A percentile compares a stretch with the other conserved stretches of the same genome.
These are phyloP conservation scores for Chauna torquata DNA, from an alignment of 2,113 vertebrate genomes.

Conservation along the genomic window DNA sequence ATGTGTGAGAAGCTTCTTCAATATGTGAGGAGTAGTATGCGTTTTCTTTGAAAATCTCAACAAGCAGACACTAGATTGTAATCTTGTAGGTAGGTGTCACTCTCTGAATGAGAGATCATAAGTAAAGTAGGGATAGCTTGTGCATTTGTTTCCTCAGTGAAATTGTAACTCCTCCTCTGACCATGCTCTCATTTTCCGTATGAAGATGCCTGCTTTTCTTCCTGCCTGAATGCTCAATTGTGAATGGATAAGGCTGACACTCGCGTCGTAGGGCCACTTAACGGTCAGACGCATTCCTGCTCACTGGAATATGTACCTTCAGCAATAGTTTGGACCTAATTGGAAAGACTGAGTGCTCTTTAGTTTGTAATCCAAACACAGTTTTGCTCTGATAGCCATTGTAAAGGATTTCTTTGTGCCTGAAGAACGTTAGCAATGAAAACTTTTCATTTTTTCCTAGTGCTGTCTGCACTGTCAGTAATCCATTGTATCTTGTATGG, in stretches of 20 bases:
- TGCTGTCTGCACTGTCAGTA: neutral
- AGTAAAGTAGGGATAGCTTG: neutral
- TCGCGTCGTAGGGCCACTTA: neutral
- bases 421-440: neutral
- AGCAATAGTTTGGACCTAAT: neutral
- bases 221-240: neutral
- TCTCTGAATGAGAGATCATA: neutral
- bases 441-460: neutral
- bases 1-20: neutral
- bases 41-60: neutral
- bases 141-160: neutral
- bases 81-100: neutral
- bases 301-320: neutral
- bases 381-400: neutral
- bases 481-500: neutral
- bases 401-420: neutral
- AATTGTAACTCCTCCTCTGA: neutral
- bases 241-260: neutral
- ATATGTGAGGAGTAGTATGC: neutral
- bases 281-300: neutral
- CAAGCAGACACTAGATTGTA: neutral
- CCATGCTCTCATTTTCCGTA: neutral
- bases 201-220: neutral
- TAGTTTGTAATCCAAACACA: neutral
- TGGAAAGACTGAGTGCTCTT: neutral